Base-by-base conservation (phyloP, 2,797 vertebrate species). In the Cossypha caffra region DNA sequence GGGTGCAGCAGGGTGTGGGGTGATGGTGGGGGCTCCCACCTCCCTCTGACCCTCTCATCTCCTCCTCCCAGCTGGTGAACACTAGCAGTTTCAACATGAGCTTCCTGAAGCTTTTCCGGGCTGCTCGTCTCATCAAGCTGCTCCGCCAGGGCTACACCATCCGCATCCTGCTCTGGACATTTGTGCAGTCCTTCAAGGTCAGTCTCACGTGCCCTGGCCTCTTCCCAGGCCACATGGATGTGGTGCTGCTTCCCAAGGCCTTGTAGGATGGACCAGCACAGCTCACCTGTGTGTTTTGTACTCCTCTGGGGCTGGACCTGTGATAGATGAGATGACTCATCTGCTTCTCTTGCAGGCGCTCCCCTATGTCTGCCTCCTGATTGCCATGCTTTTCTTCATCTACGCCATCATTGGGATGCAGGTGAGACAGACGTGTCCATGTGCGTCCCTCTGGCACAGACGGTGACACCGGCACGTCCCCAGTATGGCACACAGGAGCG, bases 391-490 rank as follows among this genome's bases (percentile, higher is more conserved):
- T 47, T 99, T 99, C 98, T 99, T 99, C 98, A 99, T 99, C 97
- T 99, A 99, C 3, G 99, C 99, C 51, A 99, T 99, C 95, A 99
- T 99, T 57, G 99, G 99, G 89, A 99, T 99, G 99, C 99, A 99
- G 99, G 99, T 99, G 94, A 98, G 98, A 28, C 51, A 64, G 40
- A 12, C 18, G 5, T 25, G 61, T 74, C 28, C 0, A 3, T 13
- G 15, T 17, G 62, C 9, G 17, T 82, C 64, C 64, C 57, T 52
- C 61, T 43, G 78, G 71, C 1, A 1, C 1, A 0, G 58, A 16
- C 12, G 17, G 68, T 33, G 72, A 16, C 47, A 38, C 48, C 63
- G n/a, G 42, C n/a, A 0, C 2, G 15, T 91, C 75, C 57, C 78
- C 75, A 31, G 54, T 5, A 1, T 28, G 9, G 15, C 7, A 14